Evolutionary conservation across 2,888 invertebrate genomes (phyloP).

Genomic region (Eupithecia tripunctaria): DNA sequence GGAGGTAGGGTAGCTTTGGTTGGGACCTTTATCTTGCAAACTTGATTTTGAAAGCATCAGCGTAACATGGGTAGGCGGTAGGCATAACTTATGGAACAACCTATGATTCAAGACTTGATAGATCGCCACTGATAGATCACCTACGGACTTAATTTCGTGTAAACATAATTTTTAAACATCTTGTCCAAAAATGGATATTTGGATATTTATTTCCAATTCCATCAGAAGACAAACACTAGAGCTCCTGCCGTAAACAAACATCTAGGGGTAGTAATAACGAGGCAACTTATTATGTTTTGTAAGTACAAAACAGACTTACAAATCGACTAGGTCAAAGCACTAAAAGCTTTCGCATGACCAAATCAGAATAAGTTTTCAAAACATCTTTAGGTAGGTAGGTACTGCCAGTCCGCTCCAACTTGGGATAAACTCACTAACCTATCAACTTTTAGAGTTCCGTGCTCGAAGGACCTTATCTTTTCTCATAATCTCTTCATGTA

Average conservation of each 20-base stretch:
- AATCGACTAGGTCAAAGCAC: slow-evolving; percentile 10
- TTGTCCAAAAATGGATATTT: background rate
- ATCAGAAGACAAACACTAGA: no score
- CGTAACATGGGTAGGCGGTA: slow-evolving; percentile 16
- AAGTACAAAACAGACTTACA: background rate
- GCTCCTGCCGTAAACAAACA: background rate
- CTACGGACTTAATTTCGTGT: no score
- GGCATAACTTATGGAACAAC: slow-evolving; percentile 1
- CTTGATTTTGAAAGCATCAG: slow-evolving; percentile 29
- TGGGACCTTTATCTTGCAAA: slow-evolving; percentile 29
- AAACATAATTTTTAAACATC: no score
- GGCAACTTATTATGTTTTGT: background rate
- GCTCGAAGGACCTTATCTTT: slow-evolving; percentile 2
- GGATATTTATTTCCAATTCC: no score
- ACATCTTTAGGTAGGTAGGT: slow-evolving; percentile 7
- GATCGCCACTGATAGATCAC: background rate
- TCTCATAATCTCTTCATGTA: background rate
- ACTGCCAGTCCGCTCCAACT: slow-evolving; percentile 12
- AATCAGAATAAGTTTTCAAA: slow-evolving; percentile 17
- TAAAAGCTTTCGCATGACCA: slow-evolving; percentile 9
- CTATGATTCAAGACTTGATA: no score
- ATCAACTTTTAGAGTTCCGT: slow-evolving; percentile 42
- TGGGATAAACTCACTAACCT: slow-evolving; percentile 30
- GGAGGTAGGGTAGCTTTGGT: slow-evolving; percentile 23
- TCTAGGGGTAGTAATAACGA: background rate